A percentile compares a stretch with the other conserved stretches of the same genome.
These are phyloP conservation scores for Battus philenor DNA, from an alignment of 1,140 invertebrate species.

Conservation along the genomic window DNA sequence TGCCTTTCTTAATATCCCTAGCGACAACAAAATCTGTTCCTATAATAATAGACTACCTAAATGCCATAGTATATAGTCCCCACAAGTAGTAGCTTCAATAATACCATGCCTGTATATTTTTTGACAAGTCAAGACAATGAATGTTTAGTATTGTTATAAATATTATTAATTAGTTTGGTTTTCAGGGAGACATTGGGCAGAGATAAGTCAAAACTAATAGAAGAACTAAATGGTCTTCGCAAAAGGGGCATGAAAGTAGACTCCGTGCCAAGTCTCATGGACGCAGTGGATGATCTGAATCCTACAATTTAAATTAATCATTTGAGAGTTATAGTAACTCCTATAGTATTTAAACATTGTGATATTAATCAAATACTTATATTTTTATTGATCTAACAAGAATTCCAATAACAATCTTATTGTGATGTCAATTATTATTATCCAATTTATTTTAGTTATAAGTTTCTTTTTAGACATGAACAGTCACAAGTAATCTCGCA, in stretches of 20 bases:
- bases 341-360: constrained; percentile 11
- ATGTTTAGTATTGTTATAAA: constrained; percentile 3
- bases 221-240: constrained; percentile 77
- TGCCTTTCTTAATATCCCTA: too few relatives aligned
- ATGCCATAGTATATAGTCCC: too few relatives aligned
- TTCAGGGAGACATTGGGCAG: constrained; percentile 79
- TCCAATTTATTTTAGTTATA: background rate
- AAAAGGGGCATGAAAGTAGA: constrained; percentile 79
- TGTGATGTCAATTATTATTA: constrained; percentile 5
- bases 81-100: too few relatives aligned
- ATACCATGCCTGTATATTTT: too few relatives aligned
- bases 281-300: constrained; percentile 74
- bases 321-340: constrained; percentile 3
- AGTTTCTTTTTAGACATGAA: background rate
- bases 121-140: background rate
- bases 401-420: too few relatives aligned
- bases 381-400: constrained; percentile 8
- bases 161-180: constrained; percentile 20
- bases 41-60: too few relatives aligned
- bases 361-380: constrained; percentile 9
- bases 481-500: too few relatives aligned
- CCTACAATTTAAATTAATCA: constrained; percentile 29
- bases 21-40: too few relatives aligned
- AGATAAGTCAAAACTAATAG: constrained; percentile 78
- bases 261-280: constrained; percentile 75